Evolutionary conservation across 2,113 vertebrate species (phyloP).

Genomic region (Epinephelus moara): DNA sequence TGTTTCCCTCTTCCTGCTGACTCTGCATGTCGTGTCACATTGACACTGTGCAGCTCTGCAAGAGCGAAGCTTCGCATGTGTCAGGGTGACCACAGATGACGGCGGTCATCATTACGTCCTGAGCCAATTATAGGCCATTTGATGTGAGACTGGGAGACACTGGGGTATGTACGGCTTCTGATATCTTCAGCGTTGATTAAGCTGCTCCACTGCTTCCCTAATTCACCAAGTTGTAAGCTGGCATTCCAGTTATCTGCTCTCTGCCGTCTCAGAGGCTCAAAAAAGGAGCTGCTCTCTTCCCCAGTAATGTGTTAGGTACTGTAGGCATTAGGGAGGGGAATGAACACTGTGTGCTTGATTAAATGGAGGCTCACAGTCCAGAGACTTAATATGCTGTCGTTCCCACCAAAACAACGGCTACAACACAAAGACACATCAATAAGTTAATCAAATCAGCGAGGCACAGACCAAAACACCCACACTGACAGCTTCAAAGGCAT

Average conservation of each 20-base stretch:
- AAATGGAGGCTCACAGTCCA: conserved; percentile 12
- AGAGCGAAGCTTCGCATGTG: neutral
- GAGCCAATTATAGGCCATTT: conserved; percentile 15
- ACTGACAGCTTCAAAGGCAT: conserved; percentile 38
- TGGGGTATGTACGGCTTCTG: neutral
- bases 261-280: conserved; percentile 15
- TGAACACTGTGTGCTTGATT: conserved; percentile 41
- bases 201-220: neutral
- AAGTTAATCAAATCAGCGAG: conserved; percentile 51
- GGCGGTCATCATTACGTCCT: neutral
- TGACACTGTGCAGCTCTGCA: neutral
- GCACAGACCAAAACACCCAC: conserved; percentile 26
- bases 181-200: conserved; percentile 5
- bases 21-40: conserved; percentile 10
- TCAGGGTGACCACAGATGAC: neutral
- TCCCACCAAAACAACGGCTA: conserved; percentile 17
- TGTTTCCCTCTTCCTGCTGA: conserved; percentile 39
- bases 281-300: conserved; percentile 11
- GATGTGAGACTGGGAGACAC: neutral
- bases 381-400: conserved; percentile 13
- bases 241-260: conserved; percentile 18
- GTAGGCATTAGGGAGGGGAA: conserved; percentile 8
- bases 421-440: conserved; percentile 34
- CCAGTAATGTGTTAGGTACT: neutral
- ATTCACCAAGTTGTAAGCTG: neutral